These are phyloP conservation scores for Apomyelois bistriatella DNA, from an alignment of 2,888 invertebrate species.

Conservation along the genomic window DNA sequence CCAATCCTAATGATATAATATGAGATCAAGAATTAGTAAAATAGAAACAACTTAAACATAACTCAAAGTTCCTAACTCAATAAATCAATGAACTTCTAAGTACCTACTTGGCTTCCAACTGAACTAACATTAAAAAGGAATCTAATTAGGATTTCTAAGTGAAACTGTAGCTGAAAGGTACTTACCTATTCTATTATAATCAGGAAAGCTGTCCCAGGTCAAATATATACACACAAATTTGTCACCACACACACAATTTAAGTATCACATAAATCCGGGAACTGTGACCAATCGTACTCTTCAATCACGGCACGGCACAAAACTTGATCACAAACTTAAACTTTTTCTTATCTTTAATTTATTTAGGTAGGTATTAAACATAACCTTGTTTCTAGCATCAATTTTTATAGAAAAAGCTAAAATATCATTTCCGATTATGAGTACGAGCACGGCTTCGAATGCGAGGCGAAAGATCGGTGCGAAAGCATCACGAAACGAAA, in stretches of 20 bases:
- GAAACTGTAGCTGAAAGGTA: slow-evolving; percentile 21
- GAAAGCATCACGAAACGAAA: slow-evolving; percentile 41
- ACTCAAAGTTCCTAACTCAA: background rate
- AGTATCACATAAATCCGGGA: slow-evolving; percentile 51
- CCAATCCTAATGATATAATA: too few relatives aligned
- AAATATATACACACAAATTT: slow-evolving; percentile 59
- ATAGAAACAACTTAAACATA: too few relatives aligned
- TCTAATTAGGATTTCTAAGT: slow-evolving; percentile 24
- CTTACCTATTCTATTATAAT: slow-evolving; percentile 48
- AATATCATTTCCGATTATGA: slow-evolving; percentile 69
- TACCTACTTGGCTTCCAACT: slow-evolving; percentile 13
- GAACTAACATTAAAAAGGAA: slow-evolving; percentile 24
- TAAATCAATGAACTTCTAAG: background rate
- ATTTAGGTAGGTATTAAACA: slow-evolving; percentile 53
- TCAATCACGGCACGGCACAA: slow-evolving; percentile 55
- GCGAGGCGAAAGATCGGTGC: slow-evolving; percentile 68
- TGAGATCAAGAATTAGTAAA: too few relatives aligned
- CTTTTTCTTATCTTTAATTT: slow-evolving; percentile 49
- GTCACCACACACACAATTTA: slow-evolving; percentile 61
- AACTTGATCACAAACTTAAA: slow-evolving; percentile 53
- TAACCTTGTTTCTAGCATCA: slow-evolving; percentile 48
- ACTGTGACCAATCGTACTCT: slow-evolving; percentile 48
- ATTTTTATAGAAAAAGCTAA: slow-evolving; percentile 57
- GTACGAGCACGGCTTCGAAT: slow-evolving; percentile 73
- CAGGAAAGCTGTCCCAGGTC: slow-evolving; percentile 51